A percentile compares a stretch with the other conserved stretches of the same genome.
phyloP scores from a whole-genome alignment of 2,797 vertebrate species.

The Prionace glauca region DNA sequence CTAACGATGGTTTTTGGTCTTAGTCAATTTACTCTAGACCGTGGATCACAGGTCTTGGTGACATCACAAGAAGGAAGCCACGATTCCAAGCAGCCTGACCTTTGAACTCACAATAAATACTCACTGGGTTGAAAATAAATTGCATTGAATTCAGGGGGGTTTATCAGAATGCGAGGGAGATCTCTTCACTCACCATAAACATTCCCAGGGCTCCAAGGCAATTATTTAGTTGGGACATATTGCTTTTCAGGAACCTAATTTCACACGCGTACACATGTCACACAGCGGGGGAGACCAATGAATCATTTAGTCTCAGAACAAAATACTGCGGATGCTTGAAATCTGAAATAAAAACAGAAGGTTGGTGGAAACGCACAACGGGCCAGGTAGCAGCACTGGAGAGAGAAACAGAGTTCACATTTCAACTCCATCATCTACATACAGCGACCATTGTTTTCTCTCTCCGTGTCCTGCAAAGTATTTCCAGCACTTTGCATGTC shows the following conservation, averaged over 20 bases:
- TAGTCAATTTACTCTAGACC: constrained; percentile 12
- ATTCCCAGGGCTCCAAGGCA: not conserved
- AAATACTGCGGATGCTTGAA: not conserved
- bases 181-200: not conserved
- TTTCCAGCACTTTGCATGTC: not conserved
- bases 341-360: too few relatives aligned
- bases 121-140: not conserved
- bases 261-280: not conserved
- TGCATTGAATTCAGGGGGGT: not conserved
- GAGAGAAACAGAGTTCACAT: too few relatives aligned
- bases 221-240: not conserved
- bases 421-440: too few relatives aligned
- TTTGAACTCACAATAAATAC: not conserved
- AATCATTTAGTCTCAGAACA: not conserved
- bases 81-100: not conserved
- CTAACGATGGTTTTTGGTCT: not conserved
- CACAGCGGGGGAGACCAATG: not conserved
- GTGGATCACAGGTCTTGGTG: constrained; percentile 19
- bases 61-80: constrained; percentile 10
- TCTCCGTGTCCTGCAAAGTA: too few relatives aligned
- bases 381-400: too few relatives aligned
- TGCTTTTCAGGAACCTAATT: not conserved
- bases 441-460: too few relatives aligned
- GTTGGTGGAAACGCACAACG: too few relatives aligned
- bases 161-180: not conserved